These are phyloP conservation scores for Irena cyanogastra DNA, from an alignment of 2,113 vertebrate genomes.

Conservation along the genomic window DNA sequence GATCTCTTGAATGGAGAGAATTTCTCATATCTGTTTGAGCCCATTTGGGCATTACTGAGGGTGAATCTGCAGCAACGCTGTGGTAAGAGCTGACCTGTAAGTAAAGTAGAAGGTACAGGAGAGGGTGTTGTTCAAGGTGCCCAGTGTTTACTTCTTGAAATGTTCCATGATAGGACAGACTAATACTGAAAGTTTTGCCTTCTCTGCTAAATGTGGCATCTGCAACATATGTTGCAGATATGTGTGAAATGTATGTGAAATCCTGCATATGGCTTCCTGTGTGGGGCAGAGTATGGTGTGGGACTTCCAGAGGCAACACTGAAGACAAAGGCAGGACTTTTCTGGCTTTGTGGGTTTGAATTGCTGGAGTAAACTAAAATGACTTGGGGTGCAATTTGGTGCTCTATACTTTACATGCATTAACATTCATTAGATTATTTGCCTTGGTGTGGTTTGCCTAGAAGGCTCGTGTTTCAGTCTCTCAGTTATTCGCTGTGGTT, in stretches of 20 bases:
- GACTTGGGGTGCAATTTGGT: background rate
- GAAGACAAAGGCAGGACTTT: background rate
- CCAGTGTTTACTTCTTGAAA: background rate
- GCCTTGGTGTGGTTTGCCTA: background rate
- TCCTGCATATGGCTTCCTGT: background rate
- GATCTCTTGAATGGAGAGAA: fast-evolving
- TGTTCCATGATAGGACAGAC: background rate
- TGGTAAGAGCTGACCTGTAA: background rate
- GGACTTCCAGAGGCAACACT: background rate
- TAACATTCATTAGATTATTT: background rate
- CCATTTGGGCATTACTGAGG: fast-evolving
- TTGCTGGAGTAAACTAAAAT: background rate
- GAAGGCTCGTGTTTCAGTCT: background rate
- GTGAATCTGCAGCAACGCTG: background rate
- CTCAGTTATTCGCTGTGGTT: background rate
- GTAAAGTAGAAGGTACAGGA: background rate
- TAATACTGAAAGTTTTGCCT: background rate
- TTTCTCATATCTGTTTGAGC: background rate
- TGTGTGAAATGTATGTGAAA: background rate
- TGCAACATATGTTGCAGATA: background rate
- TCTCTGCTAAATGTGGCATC: background rate
- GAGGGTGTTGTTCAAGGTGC: background rate
- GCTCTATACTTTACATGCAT: background rate
- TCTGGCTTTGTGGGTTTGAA: background rate
- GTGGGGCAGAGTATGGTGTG: background rate